A percentile compares a stretch with the other conserved stretches of the same genome.
Evolutionary conservation across 2,797 vertebrate species (phyloP).

Genomic region (Phyllotis vaccarum): DNA sequence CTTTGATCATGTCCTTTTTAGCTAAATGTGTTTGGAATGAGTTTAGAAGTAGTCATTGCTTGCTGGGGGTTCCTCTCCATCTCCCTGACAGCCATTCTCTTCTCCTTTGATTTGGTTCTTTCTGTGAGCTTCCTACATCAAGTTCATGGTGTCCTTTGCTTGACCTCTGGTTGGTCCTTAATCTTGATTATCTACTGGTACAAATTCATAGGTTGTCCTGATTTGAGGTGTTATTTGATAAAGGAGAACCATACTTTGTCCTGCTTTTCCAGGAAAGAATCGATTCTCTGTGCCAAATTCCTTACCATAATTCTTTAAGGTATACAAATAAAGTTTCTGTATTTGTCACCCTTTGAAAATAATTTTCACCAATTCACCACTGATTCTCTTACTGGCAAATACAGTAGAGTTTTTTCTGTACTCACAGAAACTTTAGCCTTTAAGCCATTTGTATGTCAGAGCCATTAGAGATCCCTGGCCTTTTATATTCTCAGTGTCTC

Average conservation of each 20-base stretch:
- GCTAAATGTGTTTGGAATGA: slow-evolving; percentile 66
- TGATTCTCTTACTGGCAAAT: not conserved
- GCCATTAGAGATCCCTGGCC: not conserved
- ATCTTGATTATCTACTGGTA: slow-evolving; percentile 19
- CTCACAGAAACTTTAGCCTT: not conserved
- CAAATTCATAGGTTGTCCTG: not conserved
- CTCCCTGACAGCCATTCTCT: slow-evolving; percentile 35
- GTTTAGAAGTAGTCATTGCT: slow-evolving; percentile 14
- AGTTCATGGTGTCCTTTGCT: slow-evolving; percentile 17
- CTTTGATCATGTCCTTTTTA: slow-evolving; percentile 72
- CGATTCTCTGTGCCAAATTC: not conserved
- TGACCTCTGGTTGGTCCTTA: slow-evolving; percentile 37
- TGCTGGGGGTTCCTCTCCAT: slow-evolving; percentile 48
- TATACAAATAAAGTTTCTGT: not conserved
- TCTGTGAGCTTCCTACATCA: not conserved
- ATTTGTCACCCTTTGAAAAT: not conserved
- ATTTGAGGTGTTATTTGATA: slow-evolving; percentile 32
- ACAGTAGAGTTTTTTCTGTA: not conserved
- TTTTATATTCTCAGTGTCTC: too few relatives aligned
- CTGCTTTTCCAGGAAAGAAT: not conserved
- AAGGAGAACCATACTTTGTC: not conserved
- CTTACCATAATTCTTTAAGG: not conserved
- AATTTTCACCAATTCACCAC: not conserved
- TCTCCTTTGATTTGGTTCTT: slow-evolving; percentile 64
- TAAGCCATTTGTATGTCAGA: not conserved